phyloP scores from a whole-genome alignment of 2,888 invertebrate genomes.

The Plebejus anna region DNA sequence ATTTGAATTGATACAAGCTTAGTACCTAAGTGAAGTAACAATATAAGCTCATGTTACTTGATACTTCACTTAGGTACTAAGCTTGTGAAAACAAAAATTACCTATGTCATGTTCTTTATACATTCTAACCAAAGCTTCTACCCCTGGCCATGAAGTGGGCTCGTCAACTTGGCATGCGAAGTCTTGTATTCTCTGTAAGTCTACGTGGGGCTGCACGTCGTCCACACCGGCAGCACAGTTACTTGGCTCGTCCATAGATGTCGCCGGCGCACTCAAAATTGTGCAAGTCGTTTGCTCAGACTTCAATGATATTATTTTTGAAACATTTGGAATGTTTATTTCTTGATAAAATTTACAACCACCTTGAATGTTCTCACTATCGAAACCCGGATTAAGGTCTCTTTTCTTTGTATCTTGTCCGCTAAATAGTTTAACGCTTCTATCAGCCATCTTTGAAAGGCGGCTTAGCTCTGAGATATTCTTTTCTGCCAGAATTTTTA shows the following conservation, averaged over 20 bases:
- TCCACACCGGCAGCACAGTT: conserved; percentile 57
- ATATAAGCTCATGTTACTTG: not conserved
- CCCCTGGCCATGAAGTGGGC: conserved; percentile 66
- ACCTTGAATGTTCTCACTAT: conserved; percentile 65
- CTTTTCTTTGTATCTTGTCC: conserved; percentile 59
- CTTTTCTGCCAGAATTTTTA: conserved; percentile 65
- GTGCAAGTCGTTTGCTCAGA: conserved; percentile 47
- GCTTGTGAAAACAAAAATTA: conserved; percentile 43
- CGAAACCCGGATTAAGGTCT: conserved; percentile 65
- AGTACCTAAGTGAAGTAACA: no score
- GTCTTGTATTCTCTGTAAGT: conserved; percentile 44
- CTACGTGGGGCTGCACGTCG: conserved; percentile 37
- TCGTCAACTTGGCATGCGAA: conserved; percentile 53
- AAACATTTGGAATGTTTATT: conserved; percentile 66
- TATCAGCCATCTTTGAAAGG: conserved; percentile 71
- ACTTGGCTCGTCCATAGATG: conserved; percentile 68
- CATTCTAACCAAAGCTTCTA: conserved; percentile 69
- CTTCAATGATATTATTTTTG: conserved; percentile 65
- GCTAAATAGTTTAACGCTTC: conserved; percentile 66
- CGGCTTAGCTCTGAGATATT: conserved; percentile 70
- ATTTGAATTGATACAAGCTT: no score
- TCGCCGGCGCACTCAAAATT: conserved; percentile 53
- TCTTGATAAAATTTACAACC: conserved; percentile 49
- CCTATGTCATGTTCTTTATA: conserved; percentile 78
- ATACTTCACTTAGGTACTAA: not conserved